Percentiles rank a stretch among this genome's conserved stretches.
Evolutionary conservation across 2,888 invertebrate genomes (phyloP).

Genomic region (Mechanitis mazaeus): DNA sequence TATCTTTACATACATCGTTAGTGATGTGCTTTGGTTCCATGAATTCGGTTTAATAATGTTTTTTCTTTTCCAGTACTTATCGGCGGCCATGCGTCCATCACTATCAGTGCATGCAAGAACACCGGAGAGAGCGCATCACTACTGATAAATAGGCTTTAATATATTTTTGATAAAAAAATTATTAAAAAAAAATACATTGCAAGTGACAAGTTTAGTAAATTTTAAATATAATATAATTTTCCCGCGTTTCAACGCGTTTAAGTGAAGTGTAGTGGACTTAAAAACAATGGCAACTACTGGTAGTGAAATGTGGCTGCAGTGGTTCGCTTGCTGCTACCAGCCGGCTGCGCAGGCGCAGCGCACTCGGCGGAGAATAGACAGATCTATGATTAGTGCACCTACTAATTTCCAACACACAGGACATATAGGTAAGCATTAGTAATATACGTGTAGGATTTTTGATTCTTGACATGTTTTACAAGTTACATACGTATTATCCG

Average conservation of each 20-base stretch:
- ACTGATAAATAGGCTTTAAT: neutral
- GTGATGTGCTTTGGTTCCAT: conserved; percentile 24
- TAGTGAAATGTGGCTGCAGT: conserved; percentile 92
- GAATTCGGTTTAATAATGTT: conserved; percentile 34
- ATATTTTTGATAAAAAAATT: neutral
- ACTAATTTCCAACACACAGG: conserved; percentile 97
- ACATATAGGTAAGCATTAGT: conserved; percentile 62
- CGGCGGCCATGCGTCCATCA: conserved; percentile 59
- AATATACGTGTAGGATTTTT: neutral
- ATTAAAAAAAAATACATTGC: conserved; percentile 1
- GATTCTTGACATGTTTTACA: too few species aligned
- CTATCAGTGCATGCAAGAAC: conserved; percentile 55
- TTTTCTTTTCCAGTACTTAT: conserved; percentile 60
- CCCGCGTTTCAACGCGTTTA: conserved; percentile 22
- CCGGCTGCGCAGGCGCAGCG: conserved; percentile 85
- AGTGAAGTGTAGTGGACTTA: conserved; percentile 44
- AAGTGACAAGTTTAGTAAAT: neutral
- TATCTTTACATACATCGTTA: neutral
- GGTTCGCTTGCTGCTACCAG: conserved; percentile 94
- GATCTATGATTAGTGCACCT: conserved; percentile 96
- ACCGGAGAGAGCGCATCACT: conserved; percentile 28
- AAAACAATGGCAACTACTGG: conserved; percentile 79
- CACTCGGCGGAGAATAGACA: conserved; percentile 86
- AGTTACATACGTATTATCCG: too few species aligned
- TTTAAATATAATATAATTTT: conserved; percentile 7